Base-by-base conservation (phyloP, 1,140 invertebrate species). In the Cydia fagiglandana region DNA sequence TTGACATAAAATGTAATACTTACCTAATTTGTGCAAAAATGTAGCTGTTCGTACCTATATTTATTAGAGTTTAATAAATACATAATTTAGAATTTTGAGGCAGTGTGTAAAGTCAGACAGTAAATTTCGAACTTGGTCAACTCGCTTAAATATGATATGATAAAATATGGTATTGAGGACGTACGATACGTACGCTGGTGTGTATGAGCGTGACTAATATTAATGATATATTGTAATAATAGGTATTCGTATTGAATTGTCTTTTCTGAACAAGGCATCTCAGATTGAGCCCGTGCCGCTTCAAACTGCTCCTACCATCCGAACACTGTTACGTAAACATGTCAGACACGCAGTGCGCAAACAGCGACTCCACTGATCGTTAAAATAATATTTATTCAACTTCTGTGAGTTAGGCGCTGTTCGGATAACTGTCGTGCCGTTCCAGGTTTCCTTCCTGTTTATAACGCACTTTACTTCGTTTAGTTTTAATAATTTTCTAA, bases 301-400 rank as follows among this genome's bases (percentile, higher is more conserved):
- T 77, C 77, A 84, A 82, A 82, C 81, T 80, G 85, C 88, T 85
- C 78, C 86, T 77, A 61, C 77, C 84, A 81, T 78, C 83, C 81
- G 78, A 83, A 83, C 86, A 89, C 88, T 88, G 88, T 91, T 92
- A 90, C 91, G 88, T 89, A 91, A 92, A 92, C 89, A 91, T 91
- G 89, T 91, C 81, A 79, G 78, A 91, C 89, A 91, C 82, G 81
- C 79, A 80, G 83, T 82, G 82, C 81, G 82, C 87, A 88, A 86
- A 88, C 85, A 88, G 74, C 81, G 82, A 80, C 87, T 84, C 85
- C 85, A 88, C 88, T 91, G 89, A 92, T 92, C 91, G 86, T 86
- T 89, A 87, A 88, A 91, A 92, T 87, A 92, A 92, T 92, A 91
- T 91, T 92, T 90, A 88, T 88, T 89, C 84, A 84, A 82, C 84